Conservation (phyloP, 2,797 vertebrate genomes). For the Myioborus melanocephalus region DNA sequence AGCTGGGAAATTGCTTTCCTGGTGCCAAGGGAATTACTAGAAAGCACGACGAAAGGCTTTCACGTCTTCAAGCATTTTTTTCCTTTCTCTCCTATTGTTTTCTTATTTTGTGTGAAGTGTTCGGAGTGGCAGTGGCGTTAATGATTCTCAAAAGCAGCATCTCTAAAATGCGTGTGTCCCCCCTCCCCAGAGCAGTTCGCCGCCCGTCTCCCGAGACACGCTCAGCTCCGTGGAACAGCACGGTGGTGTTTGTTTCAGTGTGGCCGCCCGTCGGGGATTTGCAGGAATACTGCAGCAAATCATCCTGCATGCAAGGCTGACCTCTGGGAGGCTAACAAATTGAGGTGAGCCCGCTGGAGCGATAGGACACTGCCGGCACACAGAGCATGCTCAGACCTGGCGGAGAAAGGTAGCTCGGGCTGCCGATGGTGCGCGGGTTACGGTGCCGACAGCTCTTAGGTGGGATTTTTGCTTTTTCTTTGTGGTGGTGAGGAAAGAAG, state of each 20-base stretch:
- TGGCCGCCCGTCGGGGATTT: conserved; percentile 43
- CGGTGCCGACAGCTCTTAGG: not conserved
- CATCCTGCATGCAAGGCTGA: conserved; percentile 62
- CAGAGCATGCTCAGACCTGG: conserved; percentile 67
- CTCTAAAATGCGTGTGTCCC: not conserved
- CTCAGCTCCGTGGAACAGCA: not conserved
- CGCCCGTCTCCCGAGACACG: not conserved
- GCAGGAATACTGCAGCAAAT: conserved; percentile 66
- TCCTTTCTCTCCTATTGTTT: not conserved
- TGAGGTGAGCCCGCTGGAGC: conserved; percentile 69
- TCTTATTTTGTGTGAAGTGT: not conserved
- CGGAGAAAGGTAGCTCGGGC: conserved; percentile 30
- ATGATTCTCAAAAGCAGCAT: not conserved
- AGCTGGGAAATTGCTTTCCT: not conserved
- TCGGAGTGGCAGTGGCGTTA: not conserved
- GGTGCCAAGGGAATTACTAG: not conserved
- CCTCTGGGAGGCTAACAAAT: conserved; percentile 71
- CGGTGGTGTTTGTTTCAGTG: not conserved
- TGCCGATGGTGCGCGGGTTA: conserved; percentile 47
- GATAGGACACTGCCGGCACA: conserved; percentile 47
- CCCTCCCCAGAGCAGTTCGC: not conserved
- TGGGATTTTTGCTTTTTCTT: not conserved
- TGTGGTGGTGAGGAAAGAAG: not conserved
- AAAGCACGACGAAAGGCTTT: not conserved
- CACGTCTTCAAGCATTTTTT: not conserved